These are phyloP conservation scores for Gryllus longicercus DNA, from an alignment of 2,888 invertebrate species.

Conservation along the genomic window DNA sequence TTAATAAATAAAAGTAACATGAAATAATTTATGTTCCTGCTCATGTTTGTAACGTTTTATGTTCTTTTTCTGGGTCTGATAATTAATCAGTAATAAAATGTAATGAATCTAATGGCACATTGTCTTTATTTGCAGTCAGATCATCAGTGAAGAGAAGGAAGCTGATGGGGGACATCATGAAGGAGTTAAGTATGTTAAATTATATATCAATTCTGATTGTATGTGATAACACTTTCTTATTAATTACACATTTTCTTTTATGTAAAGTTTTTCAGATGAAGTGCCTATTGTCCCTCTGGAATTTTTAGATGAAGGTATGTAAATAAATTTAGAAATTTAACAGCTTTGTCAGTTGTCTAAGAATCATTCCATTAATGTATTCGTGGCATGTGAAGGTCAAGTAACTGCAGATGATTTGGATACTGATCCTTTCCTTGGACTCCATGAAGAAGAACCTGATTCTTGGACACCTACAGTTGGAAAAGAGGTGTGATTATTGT, in stretches of 20 bases:
- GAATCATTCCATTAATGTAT: neutral
- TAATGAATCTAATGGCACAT: neutral
- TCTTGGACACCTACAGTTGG: constrained; percentile 91
- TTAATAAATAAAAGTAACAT: too few relatives aligned
- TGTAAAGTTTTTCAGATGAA: constrained; percentile 64
- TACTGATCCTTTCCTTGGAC: constrained; percentile 74
- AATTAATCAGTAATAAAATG: too few relatives aligned
- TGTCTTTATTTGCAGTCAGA: constrained; percentile 56
- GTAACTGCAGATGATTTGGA: constrained; percentile 76
- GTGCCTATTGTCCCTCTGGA: constrained; percentile 64
- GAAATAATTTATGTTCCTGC: too few relatives aligned
- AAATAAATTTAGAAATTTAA: neutral
- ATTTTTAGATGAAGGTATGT: constrained; percentile 64
- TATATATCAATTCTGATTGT: neutral
- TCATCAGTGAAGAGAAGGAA: constrained; percentile 64
- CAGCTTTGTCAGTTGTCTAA: too few relatives aligned
- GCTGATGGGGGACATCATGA: constrained; percentile 53
- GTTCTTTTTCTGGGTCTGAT: too few relatives aligned
- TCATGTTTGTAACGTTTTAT: too few relatives aligned
- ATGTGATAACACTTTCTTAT: neutral
- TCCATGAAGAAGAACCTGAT: constrained; percentile 83
- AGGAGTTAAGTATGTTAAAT: constrained; percentile 51
- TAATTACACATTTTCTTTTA: constrained; percentile 21
- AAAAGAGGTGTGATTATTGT: constrained; percentile 57
- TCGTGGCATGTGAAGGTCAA: constrained; percentile 46